Evolutionary conservation across 2,888 invertebrate genomes (phyloP).

Genomic region (Cheilosia vernalis): DNA sequence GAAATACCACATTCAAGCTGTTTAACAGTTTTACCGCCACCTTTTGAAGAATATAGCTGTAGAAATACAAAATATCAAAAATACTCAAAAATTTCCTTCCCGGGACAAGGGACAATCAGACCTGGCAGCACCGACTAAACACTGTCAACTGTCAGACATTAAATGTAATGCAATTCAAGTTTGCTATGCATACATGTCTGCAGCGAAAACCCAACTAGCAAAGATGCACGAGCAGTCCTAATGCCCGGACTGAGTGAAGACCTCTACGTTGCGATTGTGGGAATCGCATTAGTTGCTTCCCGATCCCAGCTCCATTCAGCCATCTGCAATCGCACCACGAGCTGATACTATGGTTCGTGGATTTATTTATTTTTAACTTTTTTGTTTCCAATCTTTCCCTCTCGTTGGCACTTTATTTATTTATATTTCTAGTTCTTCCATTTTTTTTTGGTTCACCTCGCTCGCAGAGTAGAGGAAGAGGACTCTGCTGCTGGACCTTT

Average conservation of each 20-base stretch:
- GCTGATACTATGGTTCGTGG: constrained; percentile 51
- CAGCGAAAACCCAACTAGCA: constrained; percentile 16
- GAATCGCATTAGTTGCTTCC: constrained; percentile 64
- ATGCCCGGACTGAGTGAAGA: constrained; percentile 7
- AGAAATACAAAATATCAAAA: too few species aligned
- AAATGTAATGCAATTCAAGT: constrained; percentile 57
- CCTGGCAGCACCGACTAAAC: constrained; percentile 28
- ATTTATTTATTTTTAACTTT: constrained; percentile 1
- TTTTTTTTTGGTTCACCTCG: background rate
- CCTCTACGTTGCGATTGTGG: constrained; percentile 41
- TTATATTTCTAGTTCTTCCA: constrained; percentile 49
- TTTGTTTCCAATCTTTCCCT: constrained; percentile 53
- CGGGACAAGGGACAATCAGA: background rate
- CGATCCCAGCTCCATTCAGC: constrained; percentile 30
- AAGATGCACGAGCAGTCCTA: constrained; percentile 52
- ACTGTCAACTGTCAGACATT: constrained; percentile 38
- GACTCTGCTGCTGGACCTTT: constrained; percentile 45
- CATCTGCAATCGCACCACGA: constrained; percentile 49
- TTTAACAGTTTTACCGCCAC: too few species aligned
- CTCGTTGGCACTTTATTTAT: constrained; percentile 71
- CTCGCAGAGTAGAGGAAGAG: background rate
- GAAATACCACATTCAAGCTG: too few species aligned
- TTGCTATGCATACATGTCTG: constrained; percentile 1
- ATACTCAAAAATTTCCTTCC: too few species aligned
- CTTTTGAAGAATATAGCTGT: too few species aligned